phyloP scores from a whole-genome alignment of 2,888 invertebrate species.

The Brachypterus glaber region DNA sequence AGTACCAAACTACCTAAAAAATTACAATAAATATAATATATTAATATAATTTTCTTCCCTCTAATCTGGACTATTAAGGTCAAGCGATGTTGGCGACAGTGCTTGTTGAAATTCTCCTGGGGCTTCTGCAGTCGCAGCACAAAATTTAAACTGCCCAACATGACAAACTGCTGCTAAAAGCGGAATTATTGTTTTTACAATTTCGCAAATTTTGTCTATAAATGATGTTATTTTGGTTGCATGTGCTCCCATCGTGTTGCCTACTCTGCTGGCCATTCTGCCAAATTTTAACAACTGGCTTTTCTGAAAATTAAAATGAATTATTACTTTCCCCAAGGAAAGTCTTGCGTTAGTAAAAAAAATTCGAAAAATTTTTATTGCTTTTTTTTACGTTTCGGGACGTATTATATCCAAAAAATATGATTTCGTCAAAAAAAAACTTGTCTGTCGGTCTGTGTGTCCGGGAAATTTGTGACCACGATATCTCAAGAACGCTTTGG shows the following conservation, averaged over 20 bases:
- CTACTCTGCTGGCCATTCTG: conserved; percentile 32
- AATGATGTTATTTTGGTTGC: conserved; percentile 32
- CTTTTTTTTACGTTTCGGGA: no score
- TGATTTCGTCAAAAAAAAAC: no score
- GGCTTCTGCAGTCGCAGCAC: conserved; percentile 32
- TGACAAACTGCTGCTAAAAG: conserved; percentile 37
- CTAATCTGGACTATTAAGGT: conserved; percentile 23
- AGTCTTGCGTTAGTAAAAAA: no score
- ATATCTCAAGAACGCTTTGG: no score
- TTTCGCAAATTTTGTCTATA: conserved; percentile 36
- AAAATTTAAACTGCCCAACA: conserved; percentile 38
- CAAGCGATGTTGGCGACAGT: conserved; percentile 24
- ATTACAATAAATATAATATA: no score
- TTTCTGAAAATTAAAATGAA: conserved; percentile 26
- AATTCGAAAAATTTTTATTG: no score
- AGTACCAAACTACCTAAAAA: no score
- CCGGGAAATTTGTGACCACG: no score
- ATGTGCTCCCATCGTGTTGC: conserved; percentile 34
- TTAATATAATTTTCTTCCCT: conserved; percentile 4
- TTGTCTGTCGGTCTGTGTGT: no score
- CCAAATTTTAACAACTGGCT: conserved; percentile 33
- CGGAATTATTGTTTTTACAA: conserved; percentile 37
- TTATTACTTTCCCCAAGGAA: no score
- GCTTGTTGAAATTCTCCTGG: conserved; percentile 28
- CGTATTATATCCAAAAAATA: no score